Conservation (phyloP, 2,888 invertebrate species). For the Drosophila meridionalis region DNA sequence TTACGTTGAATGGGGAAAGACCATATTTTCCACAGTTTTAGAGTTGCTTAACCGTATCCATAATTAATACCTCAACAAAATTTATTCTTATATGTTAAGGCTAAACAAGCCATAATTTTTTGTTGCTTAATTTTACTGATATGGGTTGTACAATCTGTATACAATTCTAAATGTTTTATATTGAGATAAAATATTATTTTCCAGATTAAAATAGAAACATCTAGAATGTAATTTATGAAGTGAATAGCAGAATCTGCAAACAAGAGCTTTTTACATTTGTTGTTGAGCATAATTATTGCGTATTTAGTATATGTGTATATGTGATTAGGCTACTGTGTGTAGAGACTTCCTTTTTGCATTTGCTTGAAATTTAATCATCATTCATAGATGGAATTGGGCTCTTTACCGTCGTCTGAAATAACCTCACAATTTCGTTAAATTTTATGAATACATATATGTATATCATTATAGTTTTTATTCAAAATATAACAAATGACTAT, state of each 20-base stretch:
- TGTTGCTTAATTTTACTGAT: not conserved
- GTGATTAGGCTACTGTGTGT: not conserved
- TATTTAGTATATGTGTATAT: slow-evolving; percentile 29
- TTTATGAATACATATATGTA: not conserved
- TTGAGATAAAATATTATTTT: not conserved
- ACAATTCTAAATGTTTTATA: not conserved
- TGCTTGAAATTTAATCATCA: slow-evolving; percentile 52
- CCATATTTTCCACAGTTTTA: not conserved
- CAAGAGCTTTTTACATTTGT: not conserved
- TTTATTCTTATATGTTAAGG: not conserved
- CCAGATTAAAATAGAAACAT: not conserved
- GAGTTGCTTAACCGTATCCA: not conserved
- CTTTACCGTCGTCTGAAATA: slow-evolving; percentile 43
- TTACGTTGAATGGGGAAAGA: not conserved
- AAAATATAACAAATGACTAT: too few relatives aligned
- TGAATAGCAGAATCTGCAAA: not conserved
- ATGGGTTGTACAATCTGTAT: not conserved
- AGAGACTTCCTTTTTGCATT: slow-evolving; percentile 9
- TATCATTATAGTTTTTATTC: not conserved
- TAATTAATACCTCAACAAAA: not conserved
- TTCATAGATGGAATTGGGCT: slow-evolving; percentile 54
- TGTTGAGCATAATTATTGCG: slow-evolving; percentile 61
- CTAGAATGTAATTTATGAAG: not conserved
- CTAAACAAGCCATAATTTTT: not conserved
- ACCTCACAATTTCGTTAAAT: not conserved